Evolutionary conservation across 2,888 invertebrate species (phyloP).

Genomic region (Celastrina argiolus): DNA sequence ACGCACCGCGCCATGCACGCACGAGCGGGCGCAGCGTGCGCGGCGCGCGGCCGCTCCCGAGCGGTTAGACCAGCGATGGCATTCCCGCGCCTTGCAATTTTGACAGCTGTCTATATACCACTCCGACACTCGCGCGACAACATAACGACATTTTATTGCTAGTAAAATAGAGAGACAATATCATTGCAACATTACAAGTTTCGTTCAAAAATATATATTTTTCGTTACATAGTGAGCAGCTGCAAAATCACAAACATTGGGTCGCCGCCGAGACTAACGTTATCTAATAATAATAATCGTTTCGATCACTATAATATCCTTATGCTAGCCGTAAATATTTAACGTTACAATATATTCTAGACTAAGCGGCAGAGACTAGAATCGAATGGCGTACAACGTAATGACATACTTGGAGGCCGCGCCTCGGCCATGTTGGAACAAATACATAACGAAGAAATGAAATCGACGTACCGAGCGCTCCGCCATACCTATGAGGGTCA

Average conservation of each 20-base stretch:
- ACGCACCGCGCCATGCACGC: slow-evolving; percentile 25
- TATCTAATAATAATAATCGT: slow-evolving; percentile 57
- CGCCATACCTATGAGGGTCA: background rate
- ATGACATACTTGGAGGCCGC: slow-evolving; percentile 37
- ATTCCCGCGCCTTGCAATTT: slow-evolving; percentile 31
- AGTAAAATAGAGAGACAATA: slow-evolving; percentile 22
- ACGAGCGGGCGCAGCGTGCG: slow-evolving; percentile 23
- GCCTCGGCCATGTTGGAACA: slow-evolving; percentile 37
- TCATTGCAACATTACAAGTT: slow-evolving; percentile 13
- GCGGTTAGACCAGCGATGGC: slow-evolving; percentile 20
- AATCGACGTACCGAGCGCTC: background rate
- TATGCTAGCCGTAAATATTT: slow-evolving; percentile 19
- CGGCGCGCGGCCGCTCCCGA: slow-evolving; percentile 7
- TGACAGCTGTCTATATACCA: slow-evolving; percentile 33
- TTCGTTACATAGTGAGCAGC: slow-evolving; percentile 5
- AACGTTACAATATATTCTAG: slow-evolving; percentile 36
- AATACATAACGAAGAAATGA: background rate
- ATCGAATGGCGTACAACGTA: slow-evolving; percentile 66
- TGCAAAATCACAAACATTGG: slow-evolving; percentile 17
- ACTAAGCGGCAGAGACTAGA: slow-evolving; percentile 71
- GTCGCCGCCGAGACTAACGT: slow-evolving; percentile 8
- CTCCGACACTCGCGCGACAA: slow-evolving; percentile 36
- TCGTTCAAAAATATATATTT: slow-evolving; percentile 18
- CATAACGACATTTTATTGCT: slow-evolving; percentile 10
- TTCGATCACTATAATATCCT: slow-evolving; percentile 14